Evolutionary conservation across 2,113 vertebrate species (phyloP), one percentile per base, ranked within the genome.

Genomic region (Dolichallabes microphthalmus): DNA sequence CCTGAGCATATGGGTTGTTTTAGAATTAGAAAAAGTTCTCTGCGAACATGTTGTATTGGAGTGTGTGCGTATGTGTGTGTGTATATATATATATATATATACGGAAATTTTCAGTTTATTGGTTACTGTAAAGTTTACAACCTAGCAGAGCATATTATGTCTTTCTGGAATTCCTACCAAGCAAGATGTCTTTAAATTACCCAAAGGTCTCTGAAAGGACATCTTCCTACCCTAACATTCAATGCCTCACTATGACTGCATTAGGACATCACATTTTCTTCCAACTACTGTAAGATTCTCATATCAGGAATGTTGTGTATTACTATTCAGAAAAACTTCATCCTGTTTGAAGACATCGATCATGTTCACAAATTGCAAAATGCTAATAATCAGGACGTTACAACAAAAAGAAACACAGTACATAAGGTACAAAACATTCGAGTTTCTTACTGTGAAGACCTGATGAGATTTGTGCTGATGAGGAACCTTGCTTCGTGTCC

Each of bases 1-100:
- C 3, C 82, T 27, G 57, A 75, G 53, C 64, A 75, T 81, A 86
- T 27, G 78, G 55, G 50, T 61, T 86, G 68, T n/a, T 45, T 45
- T 39, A 82, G 83, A 74, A 32, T 52, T 50, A 75, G 68, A 58
- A 60, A 73, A 64, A 45, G 27, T 22, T 58, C 35, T 4, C 52
- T 60, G 11, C 14, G 78, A 64, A 64, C 52, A 27, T 52, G 52
- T 74, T 53, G 69, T 27, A 68, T 85, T 39, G 68, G 14, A 35
- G 74, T 5, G 50, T 53, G 60, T 32, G 27, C 32, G 45, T 45
- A 7, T 45, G 45, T 45, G 45, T 7, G 45, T 45, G 45, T 45
- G n/a, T n/a, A n/a, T n/a, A n/a, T n/a, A n/a, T n/a, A n/a, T n/a
- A n/a, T n/a, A n/a, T n/a, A n/a, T 35, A 35, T 35, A 35, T 64